Percentiles rank a stretch among this genome's conserved stretches.
These are phyloP conservation scores for Salvator merianae DNA, from an alignment of 2,113 vertebrate species.

Conservation along the genomic window DNA sequence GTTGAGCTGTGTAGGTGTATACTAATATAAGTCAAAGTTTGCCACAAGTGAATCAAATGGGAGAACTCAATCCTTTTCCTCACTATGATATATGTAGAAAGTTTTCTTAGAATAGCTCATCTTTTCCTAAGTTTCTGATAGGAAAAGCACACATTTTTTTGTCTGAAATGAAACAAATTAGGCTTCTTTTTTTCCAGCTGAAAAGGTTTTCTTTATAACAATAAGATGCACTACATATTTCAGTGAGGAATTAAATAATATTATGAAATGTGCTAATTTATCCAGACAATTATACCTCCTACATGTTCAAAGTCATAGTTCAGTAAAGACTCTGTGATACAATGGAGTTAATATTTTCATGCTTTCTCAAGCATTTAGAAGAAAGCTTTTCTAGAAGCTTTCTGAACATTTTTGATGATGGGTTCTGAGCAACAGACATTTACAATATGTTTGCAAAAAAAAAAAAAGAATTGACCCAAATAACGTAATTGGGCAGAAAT, in stretches of 20 bases:
- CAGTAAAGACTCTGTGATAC: too few species aligned
- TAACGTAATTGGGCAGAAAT: not conserved
- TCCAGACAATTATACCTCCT: not conserved
- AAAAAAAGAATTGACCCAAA: not conserved
- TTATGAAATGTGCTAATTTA: not conserved
- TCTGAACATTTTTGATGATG: not conserved
- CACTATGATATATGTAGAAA: not conserved
- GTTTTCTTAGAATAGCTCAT: not conserved
- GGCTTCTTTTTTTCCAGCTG: not conserved
- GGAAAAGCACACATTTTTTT: not conserved
- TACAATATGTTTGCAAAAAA: not conserved
- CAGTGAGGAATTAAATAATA: not conserved
- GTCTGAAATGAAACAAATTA: not conserved
- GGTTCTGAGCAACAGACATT: not conserved
- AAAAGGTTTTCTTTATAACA: slow-evolving; percentile 1
- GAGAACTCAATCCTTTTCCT: not conserved
- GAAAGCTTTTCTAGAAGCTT: not conserved
- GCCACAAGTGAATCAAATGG: slow-evolving; percentile 14
- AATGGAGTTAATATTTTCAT: not conserved
- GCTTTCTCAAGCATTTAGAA: not conserved
- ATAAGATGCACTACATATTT: not conserved
- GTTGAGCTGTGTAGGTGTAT: slow-evolving; percentile 5
- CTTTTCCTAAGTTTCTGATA: not conserved
- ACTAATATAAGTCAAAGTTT: slow-evolving; percentile 43
- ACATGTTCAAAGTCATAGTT: not conserved